Percentiles rank a stretch among this genome's conserved stretches.
Conservation (phyloP, 2,888 invertebrate genomes). For the Alsophila aescularia region DNA sequence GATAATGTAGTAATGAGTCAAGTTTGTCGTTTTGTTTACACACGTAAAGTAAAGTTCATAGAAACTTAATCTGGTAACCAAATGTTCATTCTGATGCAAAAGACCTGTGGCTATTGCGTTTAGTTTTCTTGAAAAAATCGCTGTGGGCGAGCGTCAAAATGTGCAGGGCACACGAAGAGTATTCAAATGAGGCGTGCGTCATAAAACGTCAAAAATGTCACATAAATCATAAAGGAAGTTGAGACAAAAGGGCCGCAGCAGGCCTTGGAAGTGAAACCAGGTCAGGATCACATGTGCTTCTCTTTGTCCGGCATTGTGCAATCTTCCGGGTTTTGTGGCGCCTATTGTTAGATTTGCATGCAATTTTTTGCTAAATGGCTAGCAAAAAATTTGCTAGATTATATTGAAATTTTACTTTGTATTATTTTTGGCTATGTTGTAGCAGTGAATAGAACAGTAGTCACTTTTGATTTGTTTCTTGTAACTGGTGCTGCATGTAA, state of each 20-base stretch:
- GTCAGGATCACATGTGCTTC: slow-evolving; percentile 83
- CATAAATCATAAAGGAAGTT: slow-evolving; percentile 80
- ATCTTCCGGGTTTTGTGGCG: slow-evolving; percentile 74
- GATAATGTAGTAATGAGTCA: slow-evolving; percentile 63
- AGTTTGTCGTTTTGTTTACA: slow-evolving; percentile 65
- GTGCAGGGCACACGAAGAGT: slow-evolving; percentile 78
- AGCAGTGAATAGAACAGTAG: slow-evolving; percentile 17
- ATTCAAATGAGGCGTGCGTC: slow-evolving; percentile 81
- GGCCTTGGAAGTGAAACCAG: slow-evolving; percentile 74
- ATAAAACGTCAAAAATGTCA: slow-evolving; percentile 78
- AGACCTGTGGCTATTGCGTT: slow-evolving; percentile 51
- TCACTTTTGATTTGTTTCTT: slow-evolving; percentile 13
- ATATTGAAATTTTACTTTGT: slow-evolving; percentile 52
- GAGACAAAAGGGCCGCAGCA: slow-evolving; percentile 65
- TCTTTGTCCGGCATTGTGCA: slow-evolving; percentile 72
- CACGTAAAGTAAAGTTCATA: slow-evolving; percentile 66
- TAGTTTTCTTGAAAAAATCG: slow-evolving; percentile 66
- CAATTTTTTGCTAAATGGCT: no score
- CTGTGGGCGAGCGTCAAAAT: slow-evolving; percentile 71
- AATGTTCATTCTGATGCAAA: slow-evolving; percentile 82
- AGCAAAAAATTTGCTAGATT: no score
- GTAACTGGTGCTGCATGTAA: background rate
- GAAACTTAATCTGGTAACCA: slow-evolving; percentile 82
- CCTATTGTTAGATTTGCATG: slow-evolving; percentile 68
- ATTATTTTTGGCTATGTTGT: slow-evolving; percentile 42